Conservation (phyloP, 2,797 vertebrate species). For the Carcharodon carcharias region DNA sequence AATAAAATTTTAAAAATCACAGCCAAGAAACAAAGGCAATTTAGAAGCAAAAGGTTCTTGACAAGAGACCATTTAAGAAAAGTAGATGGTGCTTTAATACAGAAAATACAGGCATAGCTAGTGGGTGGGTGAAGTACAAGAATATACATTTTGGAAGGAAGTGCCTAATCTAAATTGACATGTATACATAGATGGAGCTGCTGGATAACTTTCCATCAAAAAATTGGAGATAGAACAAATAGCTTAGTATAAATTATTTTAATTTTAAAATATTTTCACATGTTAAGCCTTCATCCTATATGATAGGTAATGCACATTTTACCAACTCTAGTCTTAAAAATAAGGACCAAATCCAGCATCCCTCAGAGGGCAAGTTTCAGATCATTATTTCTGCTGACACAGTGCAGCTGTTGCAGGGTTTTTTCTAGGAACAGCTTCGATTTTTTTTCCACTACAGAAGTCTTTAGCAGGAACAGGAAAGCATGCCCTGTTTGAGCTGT, state of each 20-base stretch:
- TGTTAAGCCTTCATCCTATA: not conserved
- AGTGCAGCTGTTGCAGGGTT: slow-evolving; percentile 64
- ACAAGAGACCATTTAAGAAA: slow-evolving; percentile 25
- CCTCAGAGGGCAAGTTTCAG: slow-evolving; percentile 59
- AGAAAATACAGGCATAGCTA: slow-evolving; percentile 18
- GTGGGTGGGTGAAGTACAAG: not conserved
- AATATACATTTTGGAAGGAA: slow-evolving; percentile 18
- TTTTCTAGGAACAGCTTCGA: slow-evolving; percentile 51
- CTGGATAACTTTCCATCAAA: not conserved
- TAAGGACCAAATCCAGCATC: slow-evolving; percentile 48
- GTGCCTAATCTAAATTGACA: slow-evolving; percentile 21
- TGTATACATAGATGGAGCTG: not conserved
- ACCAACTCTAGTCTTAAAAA: slow-evolving; percentile 51
- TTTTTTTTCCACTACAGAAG: slow-evolving; percentile 48
- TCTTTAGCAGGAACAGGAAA: slow-evolving; percentile 54
- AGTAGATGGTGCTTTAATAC: slow-evolving; percentile 26
- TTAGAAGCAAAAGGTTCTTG: slow-evolving; percentile 34
- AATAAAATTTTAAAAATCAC: not conserved
- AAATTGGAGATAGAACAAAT: not conserved
- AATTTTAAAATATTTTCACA: not conserved
- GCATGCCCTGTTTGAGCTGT: slow-evolving; percentile 66
- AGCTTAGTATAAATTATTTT: not conserved
- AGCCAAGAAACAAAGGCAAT: not conserved
- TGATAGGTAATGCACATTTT: slow-evolving; percentile 29
- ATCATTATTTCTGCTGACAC: slow-evolving; percentile 71